phyloP scores from a whole-genome alignment of 2,888 invertebrate species.

The Ephialtes manifestator region DNA sequence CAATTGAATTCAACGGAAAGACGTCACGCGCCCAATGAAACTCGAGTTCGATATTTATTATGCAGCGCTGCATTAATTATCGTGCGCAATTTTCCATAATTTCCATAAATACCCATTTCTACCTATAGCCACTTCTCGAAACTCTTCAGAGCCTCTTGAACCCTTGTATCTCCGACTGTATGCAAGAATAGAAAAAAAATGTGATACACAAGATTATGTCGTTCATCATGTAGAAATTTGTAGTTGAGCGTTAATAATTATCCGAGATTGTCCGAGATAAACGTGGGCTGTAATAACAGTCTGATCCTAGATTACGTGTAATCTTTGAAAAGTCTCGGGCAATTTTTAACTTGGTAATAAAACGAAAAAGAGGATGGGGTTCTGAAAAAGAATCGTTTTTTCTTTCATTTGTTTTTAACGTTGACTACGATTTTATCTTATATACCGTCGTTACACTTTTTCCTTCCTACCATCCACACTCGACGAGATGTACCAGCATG shows the following conservation, averaged over 20 bases:
- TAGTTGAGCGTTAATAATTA: too few relatives aligned
- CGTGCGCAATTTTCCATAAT: constrained; percentile 72
- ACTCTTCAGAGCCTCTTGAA: constrained; percentile 15
- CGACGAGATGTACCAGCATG: constrained; percentile 26
- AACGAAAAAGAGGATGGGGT: not conserved
- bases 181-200: not conserved
- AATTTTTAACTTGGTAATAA: not conserved
- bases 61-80: constrained; percentile 82
- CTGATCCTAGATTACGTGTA: too few relatives aligned
- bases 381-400: not conserved
- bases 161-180: not conserved
- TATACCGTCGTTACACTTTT: not conserved
- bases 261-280: too few relatives aligned
- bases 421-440: not conserved
- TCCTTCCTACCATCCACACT: not conserved
- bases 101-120: constrained; percentile 65
- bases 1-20: constrained; percentile 83
- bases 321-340: too few relatives aligned
- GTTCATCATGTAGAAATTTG: too few relatives aligned
- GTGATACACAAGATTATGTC: too few relatives aligned
- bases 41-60: constrained; percentile 83
- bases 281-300: too few relatives aligned
- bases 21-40: constrained; percentile 79
- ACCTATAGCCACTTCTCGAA: constrained; percentile 3
- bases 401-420: not conserved